A percentile compares a stretch with the other conserved stretches of the same genome.
These are phyloP conservation scores for Antechinus flavipes DNA, from an alignment of 2,113 vertebrate genomes.

Conservation along the genomic window DNA sequence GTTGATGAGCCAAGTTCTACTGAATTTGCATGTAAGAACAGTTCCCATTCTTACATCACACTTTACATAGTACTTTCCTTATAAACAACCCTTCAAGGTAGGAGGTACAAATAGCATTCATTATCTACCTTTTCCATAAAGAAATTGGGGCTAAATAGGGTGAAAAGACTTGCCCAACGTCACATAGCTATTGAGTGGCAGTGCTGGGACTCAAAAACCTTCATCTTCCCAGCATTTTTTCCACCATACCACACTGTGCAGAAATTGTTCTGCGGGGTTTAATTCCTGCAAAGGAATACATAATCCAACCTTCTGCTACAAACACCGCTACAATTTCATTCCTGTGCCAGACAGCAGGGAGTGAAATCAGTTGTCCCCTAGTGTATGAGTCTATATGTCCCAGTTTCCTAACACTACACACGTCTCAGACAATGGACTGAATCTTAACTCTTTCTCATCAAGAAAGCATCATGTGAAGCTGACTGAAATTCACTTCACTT, in stretches of 20 bases:
- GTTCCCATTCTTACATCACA: not conserved
- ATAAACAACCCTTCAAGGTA: not conserved
- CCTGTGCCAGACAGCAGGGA: conserved; percentile 65
- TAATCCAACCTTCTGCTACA: conserved; percentile 71
- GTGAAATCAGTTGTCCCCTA: conserved; percentile 79
- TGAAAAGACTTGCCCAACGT: not conserved
- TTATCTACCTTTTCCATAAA: not conserved
- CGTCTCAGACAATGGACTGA: conserved; percentile 53
- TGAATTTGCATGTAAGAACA: not conserved
- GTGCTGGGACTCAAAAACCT: not conserved
- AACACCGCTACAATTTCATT: conserved; percentile 71
- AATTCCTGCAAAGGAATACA: conserved; percentile 75
- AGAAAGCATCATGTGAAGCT: conserved; percentile 54
- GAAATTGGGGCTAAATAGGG: not conserved
- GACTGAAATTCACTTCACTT: conserved; percentile 47
- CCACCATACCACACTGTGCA: conserved; percentile 52
- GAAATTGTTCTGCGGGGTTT: conserved; percentile 65
- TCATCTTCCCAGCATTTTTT: conserved; percentile 30
- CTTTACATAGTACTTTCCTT: not conserved
- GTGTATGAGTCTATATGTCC: conserved; percentile 75
- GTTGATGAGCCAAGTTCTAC: not conserved
- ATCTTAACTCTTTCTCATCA: conserved; percentile 63
- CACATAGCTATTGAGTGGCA: not conserved
- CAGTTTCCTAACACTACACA: conserved; percentile 73
- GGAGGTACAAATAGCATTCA: not conserved